Conservation (phyloP, 2,797 vertebrate species). For the Champsocephalus esox region DNA sequence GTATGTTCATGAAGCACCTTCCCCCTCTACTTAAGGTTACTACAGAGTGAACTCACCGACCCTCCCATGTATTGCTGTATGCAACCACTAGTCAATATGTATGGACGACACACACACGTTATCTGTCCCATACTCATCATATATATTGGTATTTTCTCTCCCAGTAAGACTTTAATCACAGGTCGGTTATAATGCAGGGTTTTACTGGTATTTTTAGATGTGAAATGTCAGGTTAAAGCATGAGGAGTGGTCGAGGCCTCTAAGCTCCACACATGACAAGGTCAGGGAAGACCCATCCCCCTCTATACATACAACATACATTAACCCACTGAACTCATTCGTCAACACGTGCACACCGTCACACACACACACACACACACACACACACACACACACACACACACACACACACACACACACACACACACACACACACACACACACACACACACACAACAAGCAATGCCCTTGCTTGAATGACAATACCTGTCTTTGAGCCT, state of each 20-base stretch:
- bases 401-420: no score
- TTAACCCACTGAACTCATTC: slow-evolving; percentile 59
- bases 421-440: background rate
- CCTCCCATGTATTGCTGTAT: slow-evolving; percentile 10
- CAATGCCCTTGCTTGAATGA: slow-evolving; percentile 44
- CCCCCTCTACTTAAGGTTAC: slow-evolving; percentile 25
- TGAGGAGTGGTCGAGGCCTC: slow-evolving; percentile 31
- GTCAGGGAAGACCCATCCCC: slow-evolving; percentile 67
- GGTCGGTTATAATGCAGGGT: slow-evolving; percentile 1
- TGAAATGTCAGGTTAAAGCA: slow-evolving; percentile 25
- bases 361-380: no score
- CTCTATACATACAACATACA: slow-evolving; percentile 68
- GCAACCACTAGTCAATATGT: slow-evolving; percentile 1
- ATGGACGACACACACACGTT: slow-evolving; percentile 16
- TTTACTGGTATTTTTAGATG: slow-evolving; percentile 57
- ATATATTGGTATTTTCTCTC: slow-evolving; percentile 13
- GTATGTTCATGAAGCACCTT: slow-evolving; percentile 19
- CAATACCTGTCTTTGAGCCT: slow-evolving; percentile 35
- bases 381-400: no score
- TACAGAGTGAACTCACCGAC: slow-evolving; percentile 50
- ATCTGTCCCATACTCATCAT: slow-evolving; percentile 6
- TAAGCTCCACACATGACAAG: slow-evolving; percentile 42
- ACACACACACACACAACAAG: slow-evolving; percentile 18
- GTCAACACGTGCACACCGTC: background rate
- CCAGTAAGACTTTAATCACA: slow-evolving; percentile 5